Percentiles rank a stretch among this genome's conserved stretches.
These are phyloP conservation scores for Apotomis betuletana DNA, from an alignment of 2,888 invertebrate species.

Conservation along the genomic window DNA sequence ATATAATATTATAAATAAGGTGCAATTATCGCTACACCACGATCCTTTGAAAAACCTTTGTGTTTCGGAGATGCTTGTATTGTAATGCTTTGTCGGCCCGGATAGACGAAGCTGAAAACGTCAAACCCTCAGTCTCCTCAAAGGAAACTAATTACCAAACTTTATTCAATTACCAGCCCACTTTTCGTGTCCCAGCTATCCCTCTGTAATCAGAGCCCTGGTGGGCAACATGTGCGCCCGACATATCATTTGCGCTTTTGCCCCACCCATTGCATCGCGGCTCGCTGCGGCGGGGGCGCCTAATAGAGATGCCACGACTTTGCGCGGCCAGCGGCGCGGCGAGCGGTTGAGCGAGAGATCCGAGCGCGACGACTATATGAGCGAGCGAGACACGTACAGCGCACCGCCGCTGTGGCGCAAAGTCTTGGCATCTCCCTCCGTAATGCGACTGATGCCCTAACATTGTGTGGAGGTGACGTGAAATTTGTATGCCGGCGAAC, in stretches of 20 bases:
- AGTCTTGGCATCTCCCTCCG: no score
- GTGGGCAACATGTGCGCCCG: slow-evolving; percentile 67
- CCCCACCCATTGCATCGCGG: slow-evolving; percentile 63
- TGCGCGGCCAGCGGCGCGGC: no score
- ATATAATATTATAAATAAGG: background rate
- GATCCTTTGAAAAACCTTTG: background rate
- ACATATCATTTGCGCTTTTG: slow-evolving; percentile 77
- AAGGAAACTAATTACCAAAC: slow-evolving; percentile 46
- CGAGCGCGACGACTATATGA: no score
- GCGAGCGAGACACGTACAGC: no score
- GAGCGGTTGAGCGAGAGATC: no score
- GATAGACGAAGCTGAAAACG: slow-evolving; percentile 9
- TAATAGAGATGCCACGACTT: no score
- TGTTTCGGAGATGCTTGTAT: slow-evolving; percentile 2
- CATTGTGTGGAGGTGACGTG: no score
- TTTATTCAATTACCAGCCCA: slow-evolving; percentile 48
- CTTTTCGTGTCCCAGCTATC: slow-evolving; percentile 47
- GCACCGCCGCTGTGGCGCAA: background rate
- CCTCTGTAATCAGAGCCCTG: slow-evolving; percentile 57
- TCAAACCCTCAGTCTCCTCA: slow-evolving; percentile 36
- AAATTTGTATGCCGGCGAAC: no score
- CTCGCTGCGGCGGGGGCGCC: slow-evolving; percentile 33
- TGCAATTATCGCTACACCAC: background rate
- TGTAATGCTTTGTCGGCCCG: background rate
- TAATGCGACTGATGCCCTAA: no score